These are phyloP conservation scores for Empidonax alnorum DNA, from an alignment of 2,113 vertebrate species.

Conservation along the genomic window DNA sequence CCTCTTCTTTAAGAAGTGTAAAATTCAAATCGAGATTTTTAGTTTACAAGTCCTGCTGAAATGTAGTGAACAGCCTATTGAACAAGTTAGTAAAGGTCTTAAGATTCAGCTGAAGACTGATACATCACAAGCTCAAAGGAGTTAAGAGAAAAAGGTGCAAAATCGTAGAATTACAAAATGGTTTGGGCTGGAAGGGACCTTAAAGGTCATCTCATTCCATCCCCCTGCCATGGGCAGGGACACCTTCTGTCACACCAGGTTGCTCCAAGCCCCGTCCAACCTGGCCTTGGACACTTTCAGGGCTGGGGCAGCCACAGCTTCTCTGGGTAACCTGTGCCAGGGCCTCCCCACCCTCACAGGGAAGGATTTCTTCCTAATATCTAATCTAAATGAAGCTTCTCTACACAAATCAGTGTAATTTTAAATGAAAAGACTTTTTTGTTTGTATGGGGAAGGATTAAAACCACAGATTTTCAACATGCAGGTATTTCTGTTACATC, in stretches of 20 bases:
- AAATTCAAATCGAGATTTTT: not conserved
- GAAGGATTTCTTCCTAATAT: not conserved
- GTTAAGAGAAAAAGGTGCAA: not conserved
- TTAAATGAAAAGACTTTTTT: not conserved
- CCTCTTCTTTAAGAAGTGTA: not conserved
- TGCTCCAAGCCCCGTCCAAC: not conserved
- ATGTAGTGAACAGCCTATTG: not conserved
- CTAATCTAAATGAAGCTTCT: not conserved
- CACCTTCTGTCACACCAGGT: not conserved
- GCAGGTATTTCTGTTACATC: not conserved
- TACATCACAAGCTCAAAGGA: not conserved
- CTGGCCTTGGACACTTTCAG: not conserved
- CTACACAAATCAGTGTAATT: not conserved
- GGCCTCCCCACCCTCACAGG: not conserved
- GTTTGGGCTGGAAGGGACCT: not conserved
- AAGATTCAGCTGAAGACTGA: not conserved
- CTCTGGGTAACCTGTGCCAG: not conserved
- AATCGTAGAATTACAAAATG: not conserved
- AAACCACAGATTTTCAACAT: not conserved
- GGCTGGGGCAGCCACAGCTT: not conserved
- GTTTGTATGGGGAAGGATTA: not conserved
- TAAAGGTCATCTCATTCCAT: accelerated
- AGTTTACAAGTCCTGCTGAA: not conserved
- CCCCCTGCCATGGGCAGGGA: not conserved
- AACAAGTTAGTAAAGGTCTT: not conserved